Evolutionary conservation across 1,140 invertebrate species (phyloP).

Genomic region (Macrotrachela quadricornifera): DNA sequence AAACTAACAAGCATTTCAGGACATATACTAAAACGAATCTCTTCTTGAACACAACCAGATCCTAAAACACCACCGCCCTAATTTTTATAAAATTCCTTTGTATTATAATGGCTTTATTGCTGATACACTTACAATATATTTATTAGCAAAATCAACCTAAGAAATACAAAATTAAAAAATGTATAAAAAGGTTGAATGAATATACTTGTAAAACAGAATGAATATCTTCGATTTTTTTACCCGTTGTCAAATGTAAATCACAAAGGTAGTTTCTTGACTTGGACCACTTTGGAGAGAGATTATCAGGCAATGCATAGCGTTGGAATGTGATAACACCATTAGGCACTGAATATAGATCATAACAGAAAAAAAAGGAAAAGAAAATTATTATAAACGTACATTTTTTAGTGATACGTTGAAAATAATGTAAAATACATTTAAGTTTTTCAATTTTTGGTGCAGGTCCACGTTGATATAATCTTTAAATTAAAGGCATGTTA

Average conservation of each 20-base stretch:
- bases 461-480: background rate
- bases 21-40: slow-evolving; percentile 84
- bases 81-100: too few relatives aligned
- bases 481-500: background rate
- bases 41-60: slow-evolving; percentile 79
- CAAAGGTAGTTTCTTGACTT: too few relatives aligned
- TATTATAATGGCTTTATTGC: too few relatives aligned
- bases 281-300: too few relatives aligned
- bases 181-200: too few relatives aligned
- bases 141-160: slow-evolving; percentile 88
- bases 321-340: slow-evolving; percentile 48
- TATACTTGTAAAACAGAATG: background rate
- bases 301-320: background rate
- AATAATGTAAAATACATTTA: slow-evolving; percentile 69
- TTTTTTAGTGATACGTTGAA: slow-evolving; percentile 46
- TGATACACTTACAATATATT: slow-evolving; percentile 39
- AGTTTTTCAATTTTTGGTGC: slow-evolving; percentile 44
- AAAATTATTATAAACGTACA: too few relatives aligned
- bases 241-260: too few relatives aligned
- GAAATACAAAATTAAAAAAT: too few relatives aligned
- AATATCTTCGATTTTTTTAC: slow-evolving; percentile 22
- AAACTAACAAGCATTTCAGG: slow-evolving; percentile 71
- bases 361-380: too few relatives aligned
- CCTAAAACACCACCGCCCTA: slow-evolving; percentile 69
- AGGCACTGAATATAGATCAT: slow-evolving; percentile 38